Evolutionary conservation across 2,888 invertebrate species (phyloP).

Genomic region (Zeuzera pyrina): DNA sequence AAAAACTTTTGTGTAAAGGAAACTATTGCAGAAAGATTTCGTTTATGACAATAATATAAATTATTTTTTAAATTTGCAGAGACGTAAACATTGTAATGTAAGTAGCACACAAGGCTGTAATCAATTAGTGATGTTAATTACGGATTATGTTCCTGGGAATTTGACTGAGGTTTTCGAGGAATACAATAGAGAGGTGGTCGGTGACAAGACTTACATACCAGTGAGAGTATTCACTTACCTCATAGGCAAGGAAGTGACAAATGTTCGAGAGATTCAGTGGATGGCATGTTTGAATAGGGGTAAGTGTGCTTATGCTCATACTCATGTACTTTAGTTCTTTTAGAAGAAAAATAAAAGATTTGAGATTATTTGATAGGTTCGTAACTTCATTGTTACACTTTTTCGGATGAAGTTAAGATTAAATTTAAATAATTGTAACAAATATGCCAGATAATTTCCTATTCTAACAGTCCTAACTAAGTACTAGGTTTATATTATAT

Average conservation of each 20-base stretch:
- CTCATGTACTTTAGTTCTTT: neutral
- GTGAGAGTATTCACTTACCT: constrained; percentile 97
- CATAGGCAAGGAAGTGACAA: constrained; percentile 94
- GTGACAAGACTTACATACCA: constrained; percentile 76
- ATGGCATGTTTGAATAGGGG: constrained; percentile 97
- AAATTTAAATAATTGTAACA: too few species aligned
- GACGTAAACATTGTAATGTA: constrained; percentile 41
- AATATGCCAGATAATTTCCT: too few species aligned
- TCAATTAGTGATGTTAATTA: constrained; percentile 96
- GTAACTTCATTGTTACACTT: too few species aligned
- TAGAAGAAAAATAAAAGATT: too few species aligned
- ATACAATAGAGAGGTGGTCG: constrained; percentile 82
- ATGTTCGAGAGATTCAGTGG: constrained; percentile 90
- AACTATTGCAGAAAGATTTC: too few species aligned
- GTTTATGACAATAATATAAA: too few species aligned
- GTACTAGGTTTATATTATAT: too few species aligned
- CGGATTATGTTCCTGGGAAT: constrained; percentile 94
- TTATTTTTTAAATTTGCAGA: constrained; percentile 29
- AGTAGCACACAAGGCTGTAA: constrained; percentile 81
- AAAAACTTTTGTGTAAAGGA: too few species aligned
- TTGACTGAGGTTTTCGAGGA: constrained; percentile 87
- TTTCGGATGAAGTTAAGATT: too few species aligned
- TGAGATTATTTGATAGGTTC: too few species aligned
- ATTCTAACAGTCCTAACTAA: too few species aligned
- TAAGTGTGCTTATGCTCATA: too few species aligned